Evolutionary conservation across 2,888 invertebrate species (phyloP).

Genomic region (Leucophenga montana): DNA sequence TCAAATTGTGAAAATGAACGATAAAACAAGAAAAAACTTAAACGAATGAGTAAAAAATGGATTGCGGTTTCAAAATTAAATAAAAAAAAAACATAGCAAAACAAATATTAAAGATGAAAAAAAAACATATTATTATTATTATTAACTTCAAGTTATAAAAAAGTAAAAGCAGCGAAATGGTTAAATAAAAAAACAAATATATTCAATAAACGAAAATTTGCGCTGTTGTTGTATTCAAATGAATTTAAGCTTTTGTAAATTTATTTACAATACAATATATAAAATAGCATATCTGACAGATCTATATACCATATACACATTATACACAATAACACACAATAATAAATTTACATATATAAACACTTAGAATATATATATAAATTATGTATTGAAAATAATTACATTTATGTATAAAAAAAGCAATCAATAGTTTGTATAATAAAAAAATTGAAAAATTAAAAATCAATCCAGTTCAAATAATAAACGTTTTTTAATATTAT

Average conservation of each 20-base stretch:
- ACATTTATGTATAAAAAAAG: slow-evolving; percentile 19
- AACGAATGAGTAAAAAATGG: slow-evolving; percentile 38
- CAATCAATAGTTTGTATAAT: slow-evolving; percentile 19
- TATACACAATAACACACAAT: slow-evolving; percentile 37
- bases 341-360: neutral
- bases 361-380: too few relatives aligned
- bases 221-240: slow-evolving; percentile 28
- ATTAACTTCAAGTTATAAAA: neutral
- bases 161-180: neutral
- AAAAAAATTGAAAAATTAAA: neutral
- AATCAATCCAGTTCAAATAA: neutral
- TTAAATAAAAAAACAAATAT: neutral
- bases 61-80: slow-evolving; percentile 65
- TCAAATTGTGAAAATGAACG: slow-evolving; percentile 8
- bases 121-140: too few relatives aligned
- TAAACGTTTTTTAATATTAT: neutral
- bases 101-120: slow-evolving; percentile 10
- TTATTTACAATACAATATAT: slow-evolving; percentile 6
- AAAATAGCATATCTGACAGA: slow-evolving; percentile 9
- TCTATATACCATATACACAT: slow-evolving; percentile 27
- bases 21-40: slow-evolving; percentile 30
- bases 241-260: slow-evolving; percentile 26
- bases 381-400: too few relatives aligned
- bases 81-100: slow-evolving; percentile 21
- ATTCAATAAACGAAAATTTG: slow-evolving; percentile 23